Percentiles rank a stretch among this genome's conserved stretches.
phyloP scores from a whole-genome alignment of 2,888 invertebrate genomes.

The Pandemis heparana region DNA sequence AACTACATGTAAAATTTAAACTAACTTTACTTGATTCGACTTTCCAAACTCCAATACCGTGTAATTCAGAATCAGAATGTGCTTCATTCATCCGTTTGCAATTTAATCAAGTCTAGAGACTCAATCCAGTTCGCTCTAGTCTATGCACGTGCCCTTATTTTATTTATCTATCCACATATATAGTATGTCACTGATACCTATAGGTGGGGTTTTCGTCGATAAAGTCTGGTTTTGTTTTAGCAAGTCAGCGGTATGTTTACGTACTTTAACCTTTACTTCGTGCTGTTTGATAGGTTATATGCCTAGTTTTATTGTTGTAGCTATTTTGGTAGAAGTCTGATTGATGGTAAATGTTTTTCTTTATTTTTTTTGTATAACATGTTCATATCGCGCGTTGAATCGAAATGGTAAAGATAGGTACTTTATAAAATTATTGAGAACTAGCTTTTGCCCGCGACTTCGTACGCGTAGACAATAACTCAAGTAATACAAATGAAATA shows the following conservation, averaged over 20 bases:
- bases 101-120: slow-evolving; percentile 32
- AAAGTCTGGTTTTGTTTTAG: slow-evolving; percentile 3
- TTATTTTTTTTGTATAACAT: too few relatives aligned
- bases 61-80: slow-evolving; percentile 13
- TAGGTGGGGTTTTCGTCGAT: slow-evolving; percentile 4
- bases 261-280: not conserved
- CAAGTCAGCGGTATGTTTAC: not conserved
- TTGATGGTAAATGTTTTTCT: too few relatives aligned
- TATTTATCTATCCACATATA: slow-evolving; percentile 12
- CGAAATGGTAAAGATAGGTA: too few relatives aligned
- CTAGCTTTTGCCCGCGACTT: too few relatives aligned
- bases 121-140: slow-evolving; percentile 27
- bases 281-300: too few relatives aligned
- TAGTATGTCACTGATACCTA: not conserved
- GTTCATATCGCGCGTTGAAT: too few relatives aligned
- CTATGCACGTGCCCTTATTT: slow-evolving; percentile 1
- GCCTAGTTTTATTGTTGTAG: too few relatives aligned
- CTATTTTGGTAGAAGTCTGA: too few relatives aligned
- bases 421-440: too few relatives aligned
- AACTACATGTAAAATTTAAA: not conserved
- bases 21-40: not conserved
- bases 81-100: slow-evolving; percentile 29
- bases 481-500: too few relatives aligned
- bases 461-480: too few relatives aligned
- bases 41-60: slow-evolving; percentile 5